phyloP scores from a whole-genome alignment of 53 echinoderm and acorn worm genomes.

The Echinarachnius parma region DNA sequence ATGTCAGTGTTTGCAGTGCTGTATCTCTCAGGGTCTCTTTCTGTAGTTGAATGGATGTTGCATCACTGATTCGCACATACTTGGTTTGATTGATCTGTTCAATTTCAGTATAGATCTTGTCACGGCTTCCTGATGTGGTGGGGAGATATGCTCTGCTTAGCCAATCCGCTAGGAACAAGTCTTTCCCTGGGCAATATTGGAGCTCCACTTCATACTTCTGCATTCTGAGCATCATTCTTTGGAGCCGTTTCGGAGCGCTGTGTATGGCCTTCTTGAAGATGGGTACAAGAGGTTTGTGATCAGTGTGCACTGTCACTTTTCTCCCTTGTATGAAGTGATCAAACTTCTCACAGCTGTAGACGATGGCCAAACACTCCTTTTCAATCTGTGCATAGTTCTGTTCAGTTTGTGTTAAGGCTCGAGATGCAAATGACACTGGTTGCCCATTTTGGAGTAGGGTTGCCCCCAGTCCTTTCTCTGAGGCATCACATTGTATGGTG shows the following conservation, averaged over 20 bases:
- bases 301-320: constrained; percentile 21
- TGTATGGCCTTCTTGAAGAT: too few relatives aligned
- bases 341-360: constrained; percentile 46
- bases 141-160: too few relatives aligned
- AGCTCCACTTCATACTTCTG: too few relatives aligned
- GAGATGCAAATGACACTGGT: constrained; percentile 49
- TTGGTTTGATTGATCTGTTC: too few relatives aligned
- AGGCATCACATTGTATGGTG: constrained; percentile 60
- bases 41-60: too few relatives aligned
- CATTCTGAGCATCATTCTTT: too few relatives aligned
- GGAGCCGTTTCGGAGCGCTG: too few relatives aligned
- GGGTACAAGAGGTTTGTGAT: constrained; percentile 54
- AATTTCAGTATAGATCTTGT: not conserved
- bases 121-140: not conserved
- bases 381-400: constrained; percentile 60
- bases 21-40: too few relatives aligned
- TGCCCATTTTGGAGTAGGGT: constrained; percentile 51
- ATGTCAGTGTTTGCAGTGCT: too few relatives aligned
- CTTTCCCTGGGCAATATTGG: too few relatives aligned
- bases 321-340: constrained; percentile 49
- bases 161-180: too few relatives aligned
- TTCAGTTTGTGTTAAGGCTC: constrained; percentile 41
- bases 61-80: too few relatives aligned
- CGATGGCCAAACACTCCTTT: constrained; percentile 58
- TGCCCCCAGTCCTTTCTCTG: constrained; percentile 51